Evolutionary conservation across 1,140 invertebrate genomes (phyloP), one percentile per base, ranked within the genome.

Genomic region (Homalodisca vitripennis): DNA sequence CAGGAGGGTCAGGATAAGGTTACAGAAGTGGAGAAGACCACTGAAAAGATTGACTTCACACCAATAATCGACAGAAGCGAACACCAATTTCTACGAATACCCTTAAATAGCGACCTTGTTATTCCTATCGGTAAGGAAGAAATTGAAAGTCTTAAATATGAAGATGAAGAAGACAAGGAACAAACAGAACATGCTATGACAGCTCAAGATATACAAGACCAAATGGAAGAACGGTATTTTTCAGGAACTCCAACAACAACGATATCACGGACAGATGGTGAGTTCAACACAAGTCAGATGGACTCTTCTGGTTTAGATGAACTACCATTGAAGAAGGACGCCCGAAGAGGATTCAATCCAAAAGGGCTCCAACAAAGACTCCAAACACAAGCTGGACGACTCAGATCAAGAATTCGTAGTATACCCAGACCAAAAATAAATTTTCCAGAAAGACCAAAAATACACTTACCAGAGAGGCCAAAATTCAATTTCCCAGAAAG

Each of bases 221-320:
- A 82, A 34, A 82, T 87, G 34, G 86, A 87, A 75, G 84, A 81
- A 27, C 75, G 77, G 1, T 83, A 79, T 27, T 76, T 84, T 51
- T 31, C 68, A 20, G 47, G 60, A 67, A 80, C 84, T 3, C 82
- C 83, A 51, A 83, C 81, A 20, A 71, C 74, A 46, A 80, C 84
- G 30, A 82, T 84, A 73, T 87, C 86, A 27, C 83, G 84, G 72
- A 87, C 84, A 20, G 86, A 88, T 74, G 85, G 83, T 77, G 87
- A 89, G 78, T 79, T 88, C 66, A 87, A 86, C 73, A 87, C 86
- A 46, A 88, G 85, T 77, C 86, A 89, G 80, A 83, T 88, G 66
- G 87, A 89, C 77, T 85, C 86, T 22, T 84, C 84, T 48, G 83
- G 82, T 31, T 79, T 88, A 60, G 87, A 88, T 76, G 84, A 88